Base-by-base conservation (phyloP, 2,113 vertebrate genomes). In the Mesembrinibis cayennensis region DNA sequence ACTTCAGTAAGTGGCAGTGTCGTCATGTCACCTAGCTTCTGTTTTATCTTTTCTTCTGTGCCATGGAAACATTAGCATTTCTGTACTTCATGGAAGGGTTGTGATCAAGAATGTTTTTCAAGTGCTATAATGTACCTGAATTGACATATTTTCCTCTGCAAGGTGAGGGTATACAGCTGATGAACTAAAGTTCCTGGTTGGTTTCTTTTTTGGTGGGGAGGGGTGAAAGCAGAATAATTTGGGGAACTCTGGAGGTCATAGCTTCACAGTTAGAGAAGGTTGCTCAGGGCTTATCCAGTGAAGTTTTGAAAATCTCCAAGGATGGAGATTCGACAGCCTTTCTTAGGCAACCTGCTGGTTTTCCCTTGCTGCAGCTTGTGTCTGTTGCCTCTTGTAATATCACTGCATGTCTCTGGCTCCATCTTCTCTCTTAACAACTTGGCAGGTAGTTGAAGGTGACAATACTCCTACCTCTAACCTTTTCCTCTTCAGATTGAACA, bases 201-300 rank as follows among this genome's bases (percentile, higher is more conserved):
- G 2, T 17, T 50, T 40, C 13, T 34, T 8, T 44, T 36, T 23
- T 36, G 7, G 16, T 6, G 4, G 27, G 13, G 2, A 5, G 4
- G 11, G 4, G 15, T 2, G 2, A 50, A 56, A 82, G 21, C 23
- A 76, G 21, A 84, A 45, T 45, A 49, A 63, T 76, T 81, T 59
- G 17, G 16, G 5, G 49, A 55, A 19, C 15, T 78, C 42, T 71
- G 50, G 17, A 56, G 18, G 7, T 58, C 56, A 36, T 38, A 47
- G 1, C 5, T 55, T 82, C 69, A 32, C 14, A 73, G 21, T 27
- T 63, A 78, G 15, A 56, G 18, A 70, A 58, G 5, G 5, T 36
- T 79, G 11, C 34, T 87, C 17, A 65, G 6, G 6, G 16, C 11
- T 67, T 59, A 50, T 25, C 23, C 17, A 26, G 20, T 10, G 61